A percentile compares a stretch with the other conserved stretches of the same genome.
Conservation (phyloP, 2,888 invertebrate species). For the Campoplex nolae region DNA sequence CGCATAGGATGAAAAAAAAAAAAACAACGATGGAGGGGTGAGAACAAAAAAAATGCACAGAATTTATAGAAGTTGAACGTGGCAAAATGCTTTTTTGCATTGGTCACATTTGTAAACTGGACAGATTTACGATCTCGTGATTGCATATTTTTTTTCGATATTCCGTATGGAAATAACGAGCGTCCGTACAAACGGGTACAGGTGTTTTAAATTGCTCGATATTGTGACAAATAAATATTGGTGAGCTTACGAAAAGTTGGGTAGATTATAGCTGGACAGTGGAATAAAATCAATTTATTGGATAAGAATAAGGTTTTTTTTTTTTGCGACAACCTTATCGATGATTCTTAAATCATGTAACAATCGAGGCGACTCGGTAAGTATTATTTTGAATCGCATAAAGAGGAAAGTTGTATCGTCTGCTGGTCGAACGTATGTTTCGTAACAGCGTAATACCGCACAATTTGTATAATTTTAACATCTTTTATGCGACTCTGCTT, state of each 20-base stretch:
- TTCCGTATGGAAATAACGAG: conserved; percentile 29
- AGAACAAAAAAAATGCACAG: conserved; percentile 35
- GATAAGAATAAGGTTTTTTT: not conserved
- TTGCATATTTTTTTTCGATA: conserved; percentile 49
- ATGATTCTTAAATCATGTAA: not conserved
- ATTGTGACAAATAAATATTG: conserved; percentile 12
- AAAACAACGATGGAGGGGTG: not conserved
- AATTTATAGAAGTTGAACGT: conserved; percentile 48
- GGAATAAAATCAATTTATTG: not conserved
- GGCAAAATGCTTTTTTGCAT: conserved; percentile 53
- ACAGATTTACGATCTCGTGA: conserved; percentile 55
- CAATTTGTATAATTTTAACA: conserved; percentile 22
- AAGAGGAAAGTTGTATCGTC: not conserved
- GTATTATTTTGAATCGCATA: too few relatives aligned
- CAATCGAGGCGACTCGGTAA: too few relatives aligned
- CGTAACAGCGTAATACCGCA: not conserved
- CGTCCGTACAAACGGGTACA: conserved; percentile 16
- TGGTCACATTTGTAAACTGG: conserved; percentile 45
- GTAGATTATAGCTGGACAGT: not conserved
- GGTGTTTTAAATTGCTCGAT: conserved; percentile 24
- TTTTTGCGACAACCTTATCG: not conserved
- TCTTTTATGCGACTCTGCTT: conserved; percentile 10
- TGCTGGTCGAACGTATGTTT: not conserved
- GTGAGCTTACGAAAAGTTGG: not conserved
- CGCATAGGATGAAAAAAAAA: not conserved